phyloP scores from a whole-genome alignment of 1,140 invertebrate species.

The Cataglyphis hispanica region DNA sequence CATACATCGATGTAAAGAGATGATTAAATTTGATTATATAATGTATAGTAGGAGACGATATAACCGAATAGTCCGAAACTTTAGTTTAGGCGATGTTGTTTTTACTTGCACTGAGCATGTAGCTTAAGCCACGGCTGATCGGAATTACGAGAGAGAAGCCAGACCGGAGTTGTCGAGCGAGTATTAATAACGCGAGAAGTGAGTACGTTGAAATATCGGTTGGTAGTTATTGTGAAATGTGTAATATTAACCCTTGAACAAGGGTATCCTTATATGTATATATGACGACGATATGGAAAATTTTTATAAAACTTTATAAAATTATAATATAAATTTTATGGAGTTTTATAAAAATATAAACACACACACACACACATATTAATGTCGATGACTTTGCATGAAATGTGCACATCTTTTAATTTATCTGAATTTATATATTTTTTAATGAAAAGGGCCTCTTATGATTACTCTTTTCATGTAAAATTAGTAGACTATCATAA shows the following conservation, averaged over 20 bases:
- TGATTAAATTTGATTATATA: neutral
- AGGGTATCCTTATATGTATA: neutral
- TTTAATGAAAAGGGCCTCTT: neutral
- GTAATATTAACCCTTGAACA: conserved; percentile 7
- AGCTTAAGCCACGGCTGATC: conserved; percentile 27
- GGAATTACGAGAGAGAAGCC: conserved; percentile 43
- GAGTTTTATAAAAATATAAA: no score
- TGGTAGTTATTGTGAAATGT: conserved; percentile 42
- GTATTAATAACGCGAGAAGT: conserved; percentile 31
- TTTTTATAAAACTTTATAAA: conserved; percentile 11
- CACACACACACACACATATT: neutral
- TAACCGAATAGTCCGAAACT: neutral
- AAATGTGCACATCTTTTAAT: neutral
- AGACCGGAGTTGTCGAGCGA: conserved; percentile 12
- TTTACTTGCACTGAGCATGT: conserved; percentile 24
- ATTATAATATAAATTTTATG: conserved; percentile 9
- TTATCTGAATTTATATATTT: neutral
- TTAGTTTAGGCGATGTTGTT: conserved; percentile 29
- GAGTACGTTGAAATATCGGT: conserved; percentile 39
- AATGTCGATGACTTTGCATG: neutral
- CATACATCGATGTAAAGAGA: neutral
- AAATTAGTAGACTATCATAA: neutral
- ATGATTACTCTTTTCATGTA: neutral
- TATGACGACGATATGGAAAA: neutral
- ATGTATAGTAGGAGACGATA: neutral